Evolutionary conservation across 2,888 invertebrate species (phyloP), one percentile per base, ranked within the genome.

Genomic region (Leucania comma): DNA sequence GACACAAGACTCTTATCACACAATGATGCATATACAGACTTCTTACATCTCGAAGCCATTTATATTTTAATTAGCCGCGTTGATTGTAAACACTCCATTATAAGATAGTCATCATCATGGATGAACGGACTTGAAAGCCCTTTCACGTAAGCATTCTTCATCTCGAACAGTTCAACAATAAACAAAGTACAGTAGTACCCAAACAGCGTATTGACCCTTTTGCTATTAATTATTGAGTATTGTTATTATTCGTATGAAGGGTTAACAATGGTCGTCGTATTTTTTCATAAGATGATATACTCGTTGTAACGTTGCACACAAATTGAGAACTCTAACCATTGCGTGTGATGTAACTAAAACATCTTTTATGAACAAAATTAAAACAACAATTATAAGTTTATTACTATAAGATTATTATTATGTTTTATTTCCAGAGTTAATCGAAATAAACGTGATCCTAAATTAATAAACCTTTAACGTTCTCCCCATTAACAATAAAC

Each of bases 1-100:
- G 68, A 66, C 59, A 57, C 29, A 63, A 77, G 53, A 66, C 71
- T 63, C 75, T 71, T 60, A 56, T 60, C 56, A 35, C 53, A 82
- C 70, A 71, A 79, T 63, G 53, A 50, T 54, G 22, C 53, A 54
- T 22, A 54, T 50, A 70, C 35, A 51, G 29, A 53, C 38, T 59
- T 42, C 35, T 17, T 59, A 17, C 56, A 64, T 64, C 62, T 67
- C 46, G 22, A 79, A 61, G 60, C 65, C 42, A 76, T 84, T 81
- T 65, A 69, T 71, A 76, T 77, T 77, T 75, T 79, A 83, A 85
- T 82, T 72, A 84, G 63, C 63, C 14, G 63, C 58, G 63, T 66
- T 72, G 50, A 72, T 68, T 61, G 70, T 68, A 78, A 75, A 74
- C 72, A 83, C 77, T 81, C 54, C 5, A 71, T 57, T 60, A 53